Percentiles rank a stretch among this genome's conserved stretches.
phyloP scores from a whole-genome alignment of 2,797 vertebrate genomes.

The Anomalospiza imberbis region DNA sequence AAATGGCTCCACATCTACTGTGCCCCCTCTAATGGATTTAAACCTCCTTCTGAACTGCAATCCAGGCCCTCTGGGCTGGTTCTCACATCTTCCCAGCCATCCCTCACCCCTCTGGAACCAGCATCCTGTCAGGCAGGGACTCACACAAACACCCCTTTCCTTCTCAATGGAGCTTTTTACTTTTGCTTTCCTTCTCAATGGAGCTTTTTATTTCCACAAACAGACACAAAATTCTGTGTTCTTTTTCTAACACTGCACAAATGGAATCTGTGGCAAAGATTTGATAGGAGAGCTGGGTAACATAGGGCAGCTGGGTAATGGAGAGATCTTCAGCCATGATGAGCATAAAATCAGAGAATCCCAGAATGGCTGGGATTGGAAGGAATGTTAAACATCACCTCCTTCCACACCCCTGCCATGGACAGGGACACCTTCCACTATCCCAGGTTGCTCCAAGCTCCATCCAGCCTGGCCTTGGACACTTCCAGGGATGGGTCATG shows the following conservation, averaged over 20 bases:
- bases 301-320: rapidly evolving
- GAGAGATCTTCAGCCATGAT: background rate
- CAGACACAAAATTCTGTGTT: background rate
- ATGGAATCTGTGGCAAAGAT: background rate
- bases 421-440: background rate
- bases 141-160: background rate
- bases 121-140: background rate
- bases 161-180: background rate
- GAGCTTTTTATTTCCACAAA: background rate
- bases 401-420: background rate
- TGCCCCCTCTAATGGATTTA: background rate
- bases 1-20: background rate
- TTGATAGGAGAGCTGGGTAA: background rate
- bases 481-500: background rate
- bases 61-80: background rate
- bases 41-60: background rate
- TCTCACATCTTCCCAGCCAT: background rate
- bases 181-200: background rate
- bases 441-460: background rate
- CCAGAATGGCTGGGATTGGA: background rate
- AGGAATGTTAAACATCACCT: background rate
- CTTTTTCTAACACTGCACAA: background rate
- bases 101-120: background rate
- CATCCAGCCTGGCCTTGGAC: background rate
- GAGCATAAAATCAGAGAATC: background rate